Base-by-base conservation (phyloP, 2,888 invertebrate species). In the Cartodere bifasciata region DNA sequence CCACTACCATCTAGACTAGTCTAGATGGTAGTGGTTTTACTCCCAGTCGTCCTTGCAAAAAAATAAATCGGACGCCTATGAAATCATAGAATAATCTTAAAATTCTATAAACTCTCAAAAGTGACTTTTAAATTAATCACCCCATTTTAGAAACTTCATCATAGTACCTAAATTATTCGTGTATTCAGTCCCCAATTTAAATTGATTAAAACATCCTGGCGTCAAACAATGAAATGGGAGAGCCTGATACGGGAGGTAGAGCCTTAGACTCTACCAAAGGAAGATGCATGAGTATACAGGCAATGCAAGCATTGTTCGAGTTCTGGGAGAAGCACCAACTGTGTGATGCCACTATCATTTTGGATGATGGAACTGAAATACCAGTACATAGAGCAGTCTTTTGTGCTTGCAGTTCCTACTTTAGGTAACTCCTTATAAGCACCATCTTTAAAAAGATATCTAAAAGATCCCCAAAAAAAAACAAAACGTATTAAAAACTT, bases 341-440 rank as follows among this genome's bases (percentile, higher is more conserved):
- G 23, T 88, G 88, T 60, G 91, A 91, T 61, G 90, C 88, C 4
- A 73, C 79, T 21, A 70, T 88, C 44, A 69, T 81, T 40, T 72
- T 85, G 32, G 80, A 84, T 46, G 88, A 88, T 56, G 84, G 83
- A 36, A 73, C 76, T 30, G 67, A 70, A 39, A 86, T 87, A 53
- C 80, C 81, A 21, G 83, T 91, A 31, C 91, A 92, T 60, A 73
- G 87, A 40, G 78, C 83, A 35, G 80, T 88, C 44, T 68, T 88
- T 47, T 83, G 84, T 37, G 80, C 88, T 33, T 86, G 87, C 63
- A 91, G 91, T 53, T 76, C 82, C 22, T 92, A 90, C 63, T 92
- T 92, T 63, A 72, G 81, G 85, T 85, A 64, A n/a, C n/a, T n/a
- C n/a, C n/a, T n/a, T n/a, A n/a, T n/a, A n/a, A n/a, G n/a, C n/a